Percentiles rank a stretch among this genome's conserved stretches.
These are phyloP conservation scores for Eupithecia subumbrata DNA, from an alignment of 2,888 invertebrate species.

Conservation along the genomic window DNA sequence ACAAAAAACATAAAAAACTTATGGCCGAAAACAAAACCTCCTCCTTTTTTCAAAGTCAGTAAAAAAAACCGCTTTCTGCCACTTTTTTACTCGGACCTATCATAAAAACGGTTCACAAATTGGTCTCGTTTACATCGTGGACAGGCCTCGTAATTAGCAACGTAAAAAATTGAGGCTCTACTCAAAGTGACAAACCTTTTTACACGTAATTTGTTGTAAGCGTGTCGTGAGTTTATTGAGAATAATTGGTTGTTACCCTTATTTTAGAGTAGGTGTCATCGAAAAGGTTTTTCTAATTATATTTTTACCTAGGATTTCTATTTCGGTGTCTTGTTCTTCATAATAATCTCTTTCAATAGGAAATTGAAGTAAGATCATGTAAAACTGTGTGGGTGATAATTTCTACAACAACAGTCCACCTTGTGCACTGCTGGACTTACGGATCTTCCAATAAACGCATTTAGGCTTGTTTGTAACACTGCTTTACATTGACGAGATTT, in stretches of 20 bases:
- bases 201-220: constrained; percentile 62
- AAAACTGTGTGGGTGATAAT: neutral
- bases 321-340: neutral
- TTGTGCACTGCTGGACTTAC: neutral
- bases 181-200: constrained; percentile 72
- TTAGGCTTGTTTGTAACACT: neutral
- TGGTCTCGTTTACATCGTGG: constrained; percentile 34
- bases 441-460: neutral
- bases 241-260: neutral
- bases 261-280: neutral
- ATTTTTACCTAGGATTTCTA: neutral
- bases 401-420: neutral
- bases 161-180: constrained; percentile 72
- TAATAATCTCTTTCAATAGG: no score
- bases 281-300: neutral
- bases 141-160: constrained; percentile 67
- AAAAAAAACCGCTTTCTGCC: neutral
- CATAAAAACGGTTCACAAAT: constrained; percentile 23
- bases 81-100: neutral
- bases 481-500: neutral
- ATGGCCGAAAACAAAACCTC: no score
- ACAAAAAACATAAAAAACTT: no score
- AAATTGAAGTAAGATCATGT: neutral
- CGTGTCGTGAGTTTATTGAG: constrained; percentile 47
- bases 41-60: no score